Percentiles rank a stretch among this genome's conserved stretches.
phyloP scores from a whole-genome alignment of 2,797 vertebrate genomes.

The Schizothorax lantsangensis region DNA sequence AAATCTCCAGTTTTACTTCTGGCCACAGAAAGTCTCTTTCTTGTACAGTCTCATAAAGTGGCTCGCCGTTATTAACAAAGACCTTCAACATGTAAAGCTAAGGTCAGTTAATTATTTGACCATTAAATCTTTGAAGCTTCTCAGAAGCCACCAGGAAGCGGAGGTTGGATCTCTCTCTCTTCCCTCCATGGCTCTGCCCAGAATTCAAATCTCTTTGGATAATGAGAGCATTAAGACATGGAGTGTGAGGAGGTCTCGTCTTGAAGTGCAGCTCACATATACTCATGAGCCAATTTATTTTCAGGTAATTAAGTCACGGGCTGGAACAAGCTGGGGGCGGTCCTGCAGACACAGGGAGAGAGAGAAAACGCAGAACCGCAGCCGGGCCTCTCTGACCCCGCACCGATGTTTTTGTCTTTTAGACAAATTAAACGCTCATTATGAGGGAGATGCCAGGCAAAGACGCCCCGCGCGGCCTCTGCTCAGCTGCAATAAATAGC shows the following conservation, averaged over 20 bases:
- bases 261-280: conserved; percentile 69
- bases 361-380: conserved; percentile 20
- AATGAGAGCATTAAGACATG: conserved; percentile 71
- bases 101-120: conserved; percentile 60
- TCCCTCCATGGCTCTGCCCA: conserved; percentile 34
- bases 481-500: conserved; percentile 81
- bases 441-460: conserved; percentile 66
- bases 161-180: conserved; percentile 47
- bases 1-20: background rate
- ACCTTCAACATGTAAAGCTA: conserved; percentile 55
- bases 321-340: conserved; percentile 58
- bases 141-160: conserved; percentile 45
- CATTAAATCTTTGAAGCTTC: conserved; percentile 57
- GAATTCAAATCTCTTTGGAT: conserved; percentile 67
- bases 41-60: conserved; percentile 48
- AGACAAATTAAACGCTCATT: conserved; percentile 73
- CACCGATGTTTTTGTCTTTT: conserved; percentile 60
- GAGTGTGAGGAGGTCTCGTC: conserved; percentile 66
- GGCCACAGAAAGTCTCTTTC: conserved; percentile 23
- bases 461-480: conserved; percentile 66
- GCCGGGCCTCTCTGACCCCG: conserved; percentile 52
- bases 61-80: conserved; percentile 54
- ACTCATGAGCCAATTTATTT: conserved; percentile 69
- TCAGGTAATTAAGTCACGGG: conserved; percentile 69
- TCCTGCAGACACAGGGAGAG: conserved; percentile 25